These are phyloP conservation scores for Spisula subtruncata DNA, from an alignment of 2,888 invertebrate genomes.

Conservation along the genomic window DNA sequence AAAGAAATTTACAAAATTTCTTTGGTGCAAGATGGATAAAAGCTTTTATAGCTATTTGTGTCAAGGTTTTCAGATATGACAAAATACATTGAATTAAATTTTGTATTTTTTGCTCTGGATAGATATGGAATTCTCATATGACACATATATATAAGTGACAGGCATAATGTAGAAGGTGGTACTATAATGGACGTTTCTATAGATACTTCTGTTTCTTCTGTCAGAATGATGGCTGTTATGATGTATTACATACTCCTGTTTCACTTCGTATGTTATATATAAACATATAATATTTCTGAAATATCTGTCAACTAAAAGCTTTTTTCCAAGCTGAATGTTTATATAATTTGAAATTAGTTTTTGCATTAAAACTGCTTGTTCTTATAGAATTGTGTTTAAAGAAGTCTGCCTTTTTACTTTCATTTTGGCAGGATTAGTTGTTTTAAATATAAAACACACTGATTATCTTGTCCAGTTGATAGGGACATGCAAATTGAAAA, in stretches of 20 bases:
- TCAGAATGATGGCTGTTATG: constrained; percentile 4
- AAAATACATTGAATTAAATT: neutral
- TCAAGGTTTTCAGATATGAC: no score
- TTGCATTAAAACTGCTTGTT: neutral
- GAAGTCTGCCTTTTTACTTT: no score
- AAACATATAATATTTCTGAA: neutral
- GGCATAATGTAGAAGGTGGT: neutral
- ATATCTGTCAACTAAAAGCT: neutral
- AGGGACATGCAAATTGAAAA: no score
- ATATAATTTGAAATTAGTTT: neutral
- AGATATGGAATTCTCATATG: neutral
- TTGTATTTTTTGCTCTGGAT: neutral
- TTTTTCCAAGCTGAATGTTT: neutral
- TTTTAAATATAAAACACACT: no score
- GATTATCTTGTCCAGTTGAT: no score
- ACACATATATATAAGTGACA: neutral
- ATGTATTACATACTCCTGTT: neutral
- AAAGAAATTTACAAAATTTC: no score
- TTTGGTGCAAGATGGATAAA: no score
- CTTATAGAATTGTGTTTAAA: no score
- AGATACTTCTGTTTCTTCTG: no score
- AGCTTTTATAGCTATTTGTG: no score
- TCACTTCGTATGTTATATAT: neutral
- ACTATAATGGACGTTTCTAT: neutral
- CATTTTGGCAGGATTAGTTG: no score